Evolutionary conservation across 2,797 vertebrate genomes (phyloP), one percentile per base, ranked within the genome.

Genomic region (Sebastes nivosus): DNA sequence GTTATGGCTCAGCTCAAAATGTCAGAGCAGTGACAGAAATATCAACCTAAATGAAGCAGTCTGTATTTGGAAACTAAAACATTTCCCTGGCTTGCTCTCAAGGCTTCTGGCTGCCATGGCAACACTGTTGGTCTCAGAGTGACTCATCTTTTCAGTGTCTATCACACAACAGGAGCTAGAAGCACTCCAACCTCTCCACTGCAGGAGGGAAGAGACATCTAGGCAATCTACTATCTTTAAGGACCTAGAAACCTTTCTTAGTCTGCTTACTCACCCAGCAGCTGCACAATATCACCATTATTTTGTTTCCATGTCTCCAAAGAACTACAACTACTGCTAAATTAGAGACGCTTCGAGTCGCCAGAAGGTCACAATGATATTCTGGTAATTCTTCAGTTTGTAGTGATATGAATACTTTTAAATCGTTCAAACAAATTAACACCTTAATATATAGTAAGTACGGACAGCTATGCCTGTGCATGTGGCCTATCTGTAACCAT

Each of bases 141-240:
- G 94, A 95, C 91, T 95, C 94, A 94, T 93, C 88, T 91, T 91
- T 94, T 90, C 87, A 87, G 84, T 87, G 91, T 93, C 90, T 90
- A 93, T 93, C 92, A 90, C 88, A 91, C 91, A 88, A 88, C 88
- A 83, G 85, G 84, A 89, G 89, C 83, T 74, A 83, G 75, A 84
- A 89, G 77, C 81, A 84, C 84, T 84, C 83, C 79, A 90, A 79
- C 80, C 90, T 87, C 87, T 83, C 83, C 78, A 83, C 79, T 87
- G 85, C 86, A 88, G 87, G 87, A 87, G 83, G 71, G 84, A 84
- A 84, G 82, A 80, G 75, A 83, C 83, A 84, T 91, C 84, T 78
- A 85, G 89, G 70, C n/a, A 16, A 77, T 71, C 75, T 77, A 69
- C 71, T 11, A 52, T 86, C 75, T 76, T 86, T 87, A 25, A 66